Percentiles rank a stretch among this genome's conserved stretches.
These are phyloP conservation scores for Conchocele bisecta DNA, from an alignment of 2,888 invertebrate genomes.

Conservation along the genomic window DNA sequence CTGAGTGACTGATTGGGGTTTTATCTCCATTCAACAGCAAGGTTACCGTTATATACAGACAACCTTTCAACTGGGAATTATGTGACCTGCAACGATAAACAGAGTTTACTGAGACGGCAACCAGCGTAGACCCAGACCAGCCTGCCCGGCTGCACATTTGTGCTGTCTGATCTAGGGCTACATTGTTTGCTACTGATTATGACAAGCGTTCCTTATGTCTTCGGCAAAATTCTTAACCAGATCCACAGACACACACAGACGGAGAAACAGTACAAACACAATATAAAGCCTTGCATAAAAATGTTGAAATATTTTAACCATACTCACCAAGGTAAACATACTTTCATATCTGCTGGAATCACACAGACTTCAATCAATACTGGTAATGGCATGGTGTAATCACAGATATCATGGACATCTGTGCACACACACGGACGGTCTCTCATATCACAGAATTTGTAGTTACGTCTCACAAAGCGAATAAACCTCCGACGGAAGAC, in stretches of 20 bases:
- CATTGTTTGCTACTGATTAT: neutral
- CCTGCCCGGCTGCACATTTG: too few species aligned
- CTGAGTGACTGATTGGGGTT: too few species aligned
- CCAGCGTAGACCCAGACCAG: too few species aligned
- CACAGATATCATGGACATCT: slow-evolving; percentile 20
- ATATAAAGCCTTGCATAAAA: too few species aligned
- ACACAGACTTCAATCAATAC: slow-evolving; percentile 34
- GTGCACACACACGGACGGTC: slow-evolving; percentile 34
- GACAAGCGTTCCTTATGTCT: neutral
- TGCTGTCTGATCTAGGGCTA: too few species aligned
- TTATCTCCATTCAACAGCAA: too few species aligned
- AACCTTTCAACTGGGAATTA: too few species aligned
- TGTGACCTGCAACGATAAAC: too few species aligned
- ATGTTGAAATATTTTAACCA: neutral
- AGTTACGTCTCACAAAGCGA: slow-evolving; percentile 42
- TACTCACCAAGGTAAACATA: slow-evolving; percentile 48
- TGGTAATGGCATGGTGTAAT: slow-evolving; percentile 22
- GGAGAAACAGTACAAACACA: too few species aligned
- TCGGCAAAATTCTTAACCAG: neutral
- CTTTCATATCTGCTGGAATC: slow-evolving; percentile 8
- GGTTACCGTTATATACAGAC: too few species aligned
- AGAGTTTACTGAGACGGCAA: too few species aligned
- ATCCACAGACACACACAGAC: neutral
- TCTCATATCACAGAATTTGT: slow-evolving; percentile 35
- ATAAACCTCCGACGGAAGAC: slow-evolving; percentile 66